Base-by-base conservation (phyloP, 2,113 vertebrate genomes). In the Forbesichthys papilliferus region DNA sequence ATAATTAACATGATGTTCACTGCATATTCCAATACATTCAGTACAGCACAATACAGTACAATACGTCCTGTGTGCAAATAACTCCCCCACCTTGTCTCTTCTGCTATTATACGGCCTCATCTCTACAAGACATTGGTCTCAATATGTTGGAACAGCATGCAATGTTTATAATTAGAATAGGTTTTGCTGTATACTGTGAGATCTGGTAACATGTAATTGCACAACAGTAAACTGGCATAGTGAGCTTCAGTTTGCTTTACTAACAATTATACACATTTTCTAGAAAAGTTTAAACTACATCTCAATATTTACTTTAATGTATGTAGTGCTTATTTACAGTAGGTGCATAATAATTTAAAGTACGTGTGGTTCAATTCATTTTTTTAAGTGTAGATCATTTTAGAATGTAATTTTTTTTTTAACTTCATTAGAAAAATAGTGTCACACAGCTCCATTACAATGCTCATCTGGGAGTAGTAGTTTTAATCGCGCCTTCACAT, bases 401-500 rank as follows among this genome's bases (percentile, higher is more conserved):
- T 27, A 27, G 13, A 12, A 33, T 78, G 5, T 68, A 61, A 33
- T 66, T 42, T 76, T 64, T 16, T 65, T 51, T 81, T 55, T 65
- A 77, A 82, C 74, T 66, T 73, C 73, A 75, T 85, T 69, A 79
- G 75, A 78, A 73, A 78, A 85, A 84, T 75, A 65, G 16, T 48
- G 68, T 82, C 77, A 80, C 74, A 76, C 79, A 69, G 73, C 77
- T 87, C 81, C 81, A 87, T 82, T 85, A 84, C 79, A 58, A 51
- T 1, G 70, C 78, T 73, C 86, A 82, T 79, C 61, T 78, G 81
- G 73, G 74, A 75, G 77, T 74, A 74, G 72, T 59, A 71, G 69
- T 71, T 77, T 84, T 80, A 84, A 76, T 81, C 73, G 66, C 72
- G 68, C 74, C 73, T 71, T 61, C 64, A 79, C 69, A 69, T 61